Conservation (phyloP, 2,888 invertebrate genomes). For the Antheraea yamamai region DNA sequence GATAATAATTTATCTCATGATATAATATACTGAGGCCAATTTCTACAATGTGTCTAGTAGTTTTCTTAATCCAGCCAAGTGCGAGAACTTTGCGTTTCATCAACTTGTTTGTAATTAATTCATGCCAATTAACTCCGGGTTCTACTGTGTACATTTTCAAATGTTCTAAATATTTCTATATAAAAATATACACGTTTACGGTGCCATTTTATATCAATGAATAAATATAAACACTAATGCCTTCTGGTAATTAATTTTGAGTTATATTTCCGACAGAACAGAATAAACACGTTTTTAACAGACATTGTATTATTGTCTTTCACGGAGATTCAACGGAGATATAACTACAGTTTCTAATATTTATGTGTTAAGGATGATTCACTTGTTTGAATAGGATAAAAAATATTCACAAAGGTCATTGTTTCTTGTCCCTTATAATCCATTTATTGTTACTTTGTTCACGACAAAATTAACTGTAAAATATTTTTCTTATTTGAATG, state of each 20-base stretch:
- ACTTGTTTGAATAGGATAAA: not conserved
- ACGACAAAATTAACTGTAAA: not conserved
- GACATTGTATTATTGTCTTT: too few species aligned
- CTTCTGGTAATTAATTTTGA: not conserved
- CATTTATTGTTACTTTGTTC: not conserved
- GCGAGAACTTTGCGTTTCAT: not conserved
- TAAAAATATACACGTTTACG: not conserved
- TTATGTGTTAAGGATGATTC: not conserved
- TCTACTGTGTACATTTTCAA: too few species aligned
- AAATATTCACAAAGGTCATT: not conserved
- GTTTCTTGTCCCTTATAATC: not conserved
- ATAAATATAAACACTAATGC: not conserved
- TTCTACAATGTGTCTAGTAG: not conserved
- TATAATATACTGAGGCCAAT: not conserved
- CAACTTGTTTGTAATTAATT: too few species aligned
- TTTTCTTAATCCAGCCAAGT: not conserved
- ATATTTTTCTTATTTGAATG: not conserved
- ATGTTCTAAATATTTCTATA: not conserved
- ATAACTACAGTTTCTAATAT: not conserved
- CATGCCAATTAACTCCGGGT: too few species aligned
- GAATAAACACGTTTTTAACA: not conserved
- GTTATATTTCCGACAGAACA: not conserved
- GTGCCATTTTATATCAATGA: not conserved
- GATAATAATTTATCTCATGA: not conserved
- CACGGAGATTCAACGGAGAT: not conserved